These are phyloP conservation scores for Pagrus major DNA, from an alignment of 2,113 vertebrate genomes.

Conservation along the genomic window DNA sequence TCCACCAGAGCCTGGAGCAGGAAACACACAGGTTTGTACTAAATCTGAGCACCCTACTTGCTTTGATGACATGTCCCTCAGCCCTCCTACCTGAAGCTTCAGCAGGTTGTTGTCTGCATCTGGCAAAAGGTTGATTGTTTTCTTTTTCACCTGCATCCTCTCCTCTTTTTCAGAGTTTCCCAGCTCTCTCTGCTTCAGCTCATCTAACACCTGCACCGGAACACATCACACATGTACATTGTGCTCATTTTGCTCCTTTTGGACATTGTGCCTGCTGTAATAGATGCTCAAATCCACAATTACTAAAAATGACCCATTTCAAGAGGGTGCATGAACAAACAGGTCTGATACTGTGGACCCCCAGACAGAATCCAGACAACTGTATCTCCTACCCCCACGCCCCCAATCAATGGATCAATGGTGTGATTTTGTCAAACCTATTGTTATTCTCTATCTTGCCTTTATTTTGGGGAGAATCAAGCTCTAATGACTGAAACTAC, in stretches of 20 bases:
- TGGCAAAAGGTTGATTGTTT: constrained; percentile 86
- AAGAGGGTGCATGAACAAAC: too few relatives aligned
- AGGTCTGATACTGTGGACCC: too few relatives aligned
- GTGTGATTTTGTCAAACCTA: too few relatives aligned
- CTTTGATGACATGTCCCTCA: background rate
- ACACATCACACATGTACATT: background rate
- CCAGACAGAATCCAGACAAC: background rate
- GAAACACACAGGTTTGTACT: background rate
- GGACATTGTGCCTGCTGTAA: background rate
- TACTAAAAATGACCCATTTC: too few relatives aligned
- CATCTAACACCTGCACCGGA: constrained; percentile 82
- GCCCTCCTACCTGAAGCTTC: constrained; percentile 88
- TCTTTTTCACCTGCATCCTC: constrained; percentile 86
- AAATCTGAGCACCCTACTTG: too few relatives aligned
- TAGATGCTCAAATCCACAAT: background rate
- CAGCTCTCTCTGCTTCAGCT: constrained; percentile 83
- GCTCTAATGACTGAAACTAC: too few relatives aligned
- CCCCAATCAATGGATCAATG: too few relatives aligned
- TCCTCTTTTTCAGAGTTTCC: constrained; percentile 81
- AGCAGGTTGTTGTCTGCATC: constrained; percentile 86
- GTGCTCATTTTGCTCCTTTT: background rate
- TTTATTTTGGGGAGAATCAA: too few relatives aligned
- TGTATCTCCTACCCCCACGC: too few relatives aligned
- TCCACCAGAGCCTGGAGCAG: constrained; percentile 87
- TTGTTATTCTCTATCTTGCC: too few relatives aligned